Base-by-base conservation (phyloP, 2,888 invertebrate genomes). In the Stenichneumon culpator region DNA sequence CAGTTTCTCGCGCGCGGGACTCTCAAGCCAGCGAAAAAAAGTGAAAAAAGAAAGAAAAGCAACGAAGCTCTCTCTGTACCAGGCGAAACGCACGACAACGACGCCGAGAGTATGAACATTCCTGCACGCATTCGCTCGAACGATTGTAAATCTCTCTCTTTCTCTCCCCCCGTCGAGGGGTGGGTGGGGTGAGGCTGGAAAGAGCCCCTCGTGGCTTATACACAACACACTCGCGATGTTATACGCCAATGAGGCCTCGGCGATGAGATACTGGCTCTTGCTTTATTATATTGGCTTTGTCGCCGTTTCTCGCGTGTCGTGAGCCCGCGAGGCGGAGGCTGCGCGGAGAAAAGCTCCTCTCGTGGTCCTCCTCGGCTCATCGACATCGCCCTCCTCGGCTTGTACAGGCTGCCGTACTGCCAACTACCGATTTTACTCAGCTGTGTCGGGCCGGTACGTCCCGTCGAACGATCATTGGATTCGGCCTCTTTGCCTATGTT, bases 61-160 rank as follows among this genome's bases (percentile, higher is more conserved):
- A 83, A 84, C 86, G 80, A 87, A 86, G 78, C 79, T 82, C 69
- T 39, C 77, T 70, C 74, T 69, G 83, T 84, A 80, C 79, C 52
- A 47, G 65, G 36, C 67, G 47, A 82, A 86, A 60, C 83, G 82
- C 85, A 83, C 77, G 75, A 86, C 82, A 77, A 80, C 84, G 75
- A 87, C 87, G 88, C 91, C 88, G 90, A 88, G 88, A 90, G 89
- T 86, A 79, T 68, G 68, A 83, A 79, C 93, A 93, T 93, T 93
- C 93, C 93, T 90, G 92, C 91, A 91, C 91, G 92, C 92, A 90
- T 92, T 92, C 89, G 88, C 90, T 89, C 89, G 86, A 88, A 86
- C 88, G 90, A 91, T 91, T 91, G 88, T 93, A 92, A 93, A 93
- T 93, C 92, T 90, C 88, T 69, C 80, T 70, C 52, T 72, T 52